Conservation (phyloP, 2,888 invertebrate species). For the Gnatocerus cornutus region DNA sequence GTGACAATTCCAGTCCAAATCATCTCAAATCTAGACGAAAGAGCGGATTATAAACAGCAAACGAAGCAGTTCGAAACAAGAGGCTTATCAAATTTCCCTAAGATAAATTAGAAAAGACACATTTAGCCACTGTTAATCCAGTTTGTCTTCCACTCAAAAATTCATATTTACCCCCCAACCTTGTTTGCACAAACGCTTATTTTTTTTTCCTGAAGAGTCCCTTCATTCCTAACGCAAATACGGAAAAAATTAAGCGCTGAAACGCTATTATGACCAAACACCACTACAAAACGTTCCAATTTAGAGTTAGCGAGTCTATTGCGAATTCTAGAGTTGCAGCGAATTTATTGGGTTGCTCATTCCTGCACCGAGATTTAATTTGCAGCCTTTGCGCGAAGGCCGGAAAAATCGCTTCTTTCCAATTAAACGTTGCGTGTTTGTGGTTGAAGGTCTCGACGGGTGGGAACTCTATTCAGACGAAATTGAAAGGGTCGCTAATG, state of each 20-base stretch:
- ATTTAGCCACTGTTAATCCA: slow-evolving; percentile 42
- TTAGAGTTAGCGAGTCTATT: slow-evolving; percentile 3
- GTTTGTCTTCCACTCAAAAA: slow-evolving; percentile 10
- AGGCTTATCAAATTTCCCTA: slow-evolving; percentile 17
- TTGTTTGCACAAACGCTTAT: slow-evolving; percentile 31
- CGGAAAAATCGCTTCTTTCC: slow-evolving; percentile 13
- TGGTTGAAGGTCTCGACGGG: slow-evolving; percentile 9
- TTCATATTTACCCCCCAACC: slow-evolving; percentile 1
- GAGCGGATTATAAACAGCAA: slow-evolving; percentile 19
- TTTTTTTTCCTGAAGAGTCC: slow-evolving; percentile 17
- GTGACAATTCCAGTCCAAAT: slow-evolving; percentile 28
- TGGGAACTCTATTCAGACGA: slow-evolving; percentile 1
- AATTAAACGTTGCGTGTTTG: slow-evolving; percentile 27
- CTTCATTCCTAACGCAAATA: slow-evolving; percentile 19
- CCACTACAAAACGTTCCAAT: background rate
- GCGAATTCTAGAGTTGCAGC: slow-evolving; percentile 1
- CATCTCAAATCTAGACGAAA: slow-evolving; percentile 22
- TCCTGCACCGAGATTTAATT: slow-evolving; percentile 12
- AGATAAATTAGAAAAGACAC: slow-evolving; percentile 47
- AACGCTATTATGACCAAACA: background rate
- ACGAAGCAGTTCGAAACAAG: slow-evolving; percentile 28
- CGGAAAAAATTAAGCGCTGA: background rate
- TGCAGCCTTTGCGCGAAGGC: background rate
- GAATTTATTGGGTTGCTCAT: slow-evolving; percentile 9
- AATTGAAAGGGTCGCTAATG: slow-evolving; percentile 14